Percentiles rank a stretch among this genome's conserved stretches.
phyloP scores from a whole-genome alignment of 2,797 vertebrate species.

The Girardinus metallicus region DNA sequence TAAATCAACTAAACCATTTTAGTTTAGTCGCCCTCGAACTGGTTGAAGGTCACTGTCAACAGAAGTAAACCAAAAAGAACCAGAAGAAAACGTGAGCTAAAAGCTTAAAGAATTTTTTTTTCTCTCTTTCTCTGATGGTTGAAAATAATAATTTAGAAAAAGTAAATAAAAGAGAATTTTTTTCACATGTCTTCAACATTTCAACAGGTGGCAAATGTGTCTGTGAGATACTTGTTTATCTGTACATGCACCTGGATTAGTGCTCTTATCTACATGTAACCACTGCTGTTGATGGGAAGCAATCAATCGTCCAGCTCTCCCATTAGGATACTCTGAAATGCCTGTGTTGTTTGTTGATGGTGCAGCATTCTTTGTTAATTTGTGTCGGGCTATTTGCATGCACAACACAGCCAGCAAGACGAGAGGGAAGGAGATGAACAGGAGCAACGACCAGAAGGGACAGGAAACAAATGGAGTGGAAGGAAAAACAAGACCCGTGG shows the following conservation, averaged over 20 bases:
- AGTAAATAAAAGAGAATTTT: not conserved
- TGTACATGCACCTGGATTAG: constrained; percentile 47
- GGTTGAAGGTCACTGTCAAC: not conserved
- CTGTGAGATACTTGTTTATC: constrained; percentile 26
- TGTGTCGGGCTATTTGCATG: constrained; percentile 65
- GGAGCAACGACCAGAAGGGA: constrained; percentile 48
- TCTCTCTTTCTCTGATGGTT: not conserved
- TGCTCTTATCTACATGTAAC: constrained; percentile 61
- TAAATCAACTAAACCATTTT: constrained; percentile 1
- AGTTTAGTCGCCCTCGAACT: not conserved
- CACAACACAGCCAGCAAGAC: constrained; percentile 29
- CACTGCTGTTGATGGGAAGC: constrained; percentile 55
- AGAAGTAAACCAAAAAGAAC: constrained; percentile 11
- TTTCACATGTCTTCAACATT: constrained; percentile 15
- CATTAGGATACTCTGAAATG: constrained; percentile 47
- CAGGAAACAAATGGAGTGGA: constrained; percentile 72
- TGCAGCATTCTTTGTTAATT: constrained; percentile 57
- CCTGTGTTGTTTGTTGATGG: constrained; percentile 28
- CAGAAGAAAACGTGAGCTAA: not conserved
- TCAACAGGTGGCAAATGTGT: constrained; percentile 27
- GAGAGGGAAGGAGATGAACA: constrained; percentile 28
- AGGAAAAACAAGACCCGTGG: constrained; percentile 64
- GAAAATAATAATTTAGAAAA: not conserved
- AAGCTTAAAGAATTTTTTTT: not conserved
- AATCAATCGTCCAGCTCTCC: constrained; percentile 66